These are phyloP conservation scores for Rhagoletis pomonella DNA, from an alignment of 1,140 invertebrate genomes.

Conservation along the genomic window DNA sequence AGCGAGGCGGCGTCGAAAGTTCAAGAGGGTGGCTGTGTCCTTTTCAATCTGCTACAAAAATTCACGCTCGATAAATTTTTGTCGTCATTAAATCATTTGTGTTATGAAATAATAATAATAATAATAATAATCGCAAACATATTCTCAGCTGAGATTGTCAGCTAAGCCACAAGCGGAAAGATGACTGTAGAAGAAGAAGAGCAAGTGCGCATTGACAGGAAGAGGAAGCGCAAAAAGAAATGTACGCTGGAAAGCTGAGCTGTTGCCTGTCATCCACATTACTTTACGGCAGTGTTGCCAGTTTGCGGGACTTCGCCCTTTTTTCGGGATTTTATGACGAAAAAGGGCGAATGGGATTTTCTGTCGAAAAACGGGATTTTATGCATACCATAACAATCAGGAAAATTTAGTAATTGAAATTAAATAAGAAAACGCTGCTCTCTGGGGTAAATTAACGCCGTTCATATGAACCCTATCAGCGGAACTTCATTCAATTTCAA, in stretches of 20 bases:
- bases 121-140: conserved; percentile 31
- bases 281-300: too few relatives aligned
- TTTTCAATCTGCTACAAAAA: conserved; percentile 40
- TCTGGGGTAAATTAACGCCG: too few relatives aligned
- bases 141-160: neutral
- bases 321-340: too few relatives aligned
- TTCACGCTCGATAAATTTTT: conserved; percentile 56
- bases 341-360: too few relatives aligned
- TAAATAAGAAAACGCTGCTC: too few relatives aligned
- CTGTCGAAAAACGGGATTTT: too few relatives aligned
- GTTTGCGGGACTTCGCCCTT: too few relatives aligned
- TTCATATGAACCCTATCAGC: too few relatives aligned
- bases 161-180: neutral
- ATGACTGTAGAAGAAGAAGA: neutral
- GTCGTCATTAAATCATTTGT: conserved; percentile 56
- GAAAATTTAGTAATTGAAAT: too few relatives aligned
- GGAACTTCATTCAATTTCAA: too few relatives aligned
- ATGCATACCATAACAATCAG: too few relatives aligned
- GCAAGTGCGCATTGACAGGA: neutral
- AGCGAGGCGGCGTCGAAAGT: neutral
- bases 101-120: conserved; percentile 32
- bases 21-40: neutral
- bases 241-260: neutral
- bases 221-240: conserved; percentile 52
- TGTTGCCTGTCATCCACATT: neutral